Evolutionary conservation across 2,888 invertebrate genomes (phyloP), one percentile per base, ranked within the genome.

Genomic region (Crioceris asparagi): DNA sequence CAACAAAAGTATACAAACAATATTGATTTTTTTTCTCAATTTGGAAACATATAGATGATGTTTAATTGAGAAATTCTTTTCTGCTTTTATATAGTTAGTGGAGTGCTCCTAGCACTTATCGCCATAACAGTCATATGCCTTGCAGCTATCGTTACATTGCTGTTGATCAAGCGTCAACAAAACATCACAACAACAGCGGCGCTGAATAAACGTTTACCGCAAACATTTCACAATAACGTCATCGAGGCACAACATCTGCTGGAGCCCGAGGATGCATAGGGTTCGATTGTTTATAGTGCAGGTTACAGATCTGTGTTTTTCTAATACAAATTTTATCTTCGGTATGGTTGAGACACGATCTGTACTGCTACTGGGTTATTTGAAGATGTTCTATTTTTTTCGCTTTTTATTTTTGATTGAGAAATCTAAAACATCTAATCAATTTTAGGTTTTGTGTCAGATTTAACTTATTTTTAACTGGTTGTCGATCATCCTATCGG

Each of bases 241-340:
- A 54, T 63, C 36, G 65, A 65, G 48, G 63, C 61, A 32, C 63
- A 65, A 50, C 64, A 64, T 48, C 50, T 65, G 35, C 46, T 65
- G 32, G 64, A 65, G 43, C 52, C 60, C 2, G 65, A 64, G 42
- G 64, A 65, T 18, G 57, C 60, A 36, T 59, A 53, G 23, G 14
- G 12, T 21, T 4, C 26, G n/a, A 12, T 27, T 27, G n/a, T n/a
- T n/a, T n/a, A n/a, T n/a, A n/a, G n/a, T n/a, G n/a, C n/a, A n/a
- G n/a, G n/a, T n/a, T n/a, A n/a, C n/a, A n/a, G n/a, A n/a, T n/a
- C n/a, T n/a, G n/a, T n/a, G n/a, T n/a, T n/a, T n/a, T n/a, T n/a
- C n/a, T n/a, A n/a, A n/a, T n/a, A n/a, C n/a, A n/a, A n/a, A n/a
- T n/a, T n/a, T n/a, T n/a, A n/a, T n/a, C n/a, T n/a, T n/a, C n/a